Conservation (phyloP, 2,797 vertebrate genomes). For the Leptatherina wallacei region DNA sequence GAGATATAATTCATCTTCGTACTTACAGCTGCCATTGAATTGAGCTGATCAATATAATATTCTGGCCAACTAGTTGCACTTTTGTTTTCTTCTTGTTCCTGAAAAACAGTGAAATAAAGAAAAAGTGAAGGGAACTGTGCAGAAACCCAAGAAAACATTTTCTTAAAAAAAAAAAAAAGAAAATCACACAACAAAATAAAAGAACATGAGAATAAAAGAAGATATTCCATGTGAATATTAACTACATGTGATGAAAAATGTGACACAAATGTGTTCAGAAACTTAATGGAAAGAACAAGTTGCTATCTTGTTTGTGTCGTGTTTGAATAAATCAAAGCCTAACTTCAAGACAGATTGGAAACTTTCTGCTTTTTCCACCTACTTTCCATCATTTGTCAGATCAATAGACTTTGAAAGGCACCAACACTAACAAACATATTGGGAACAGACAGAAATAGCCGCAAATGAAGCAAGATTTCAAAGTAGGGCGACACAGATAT, state of each 20-base stretch:
- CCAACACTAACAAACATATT: slow-evolving; percentile 41
- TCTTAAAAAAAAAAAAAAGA: neutral
- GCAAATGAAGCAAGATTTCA: slow-evolving; percentile 54
- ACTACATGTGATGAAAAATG: slow-evolving; percentile 10
- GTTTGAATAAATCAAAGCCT: slow-evolving; percentile 36
- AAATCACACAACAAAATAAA: neutral
- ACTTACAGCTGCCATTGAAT: slow-evolving; percentile 99
- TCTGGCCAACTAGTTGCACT: slow-evolving; percentile 99
- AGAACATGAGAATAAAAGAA: neutral
- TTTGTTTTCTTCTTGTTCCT: slow-evolving; percentile 99
- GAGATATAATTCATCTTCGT: slow-evolving; percentile 30
- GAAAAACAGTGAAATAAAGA: slow-evolving; percentile 46
- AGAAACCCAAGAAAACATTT: neutral
- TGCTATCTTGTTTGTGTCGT: slow-evolving; percentile 24
- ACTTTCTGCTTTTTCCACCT: slow-evolving; percentile 8
- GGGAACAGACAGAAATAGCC: slow-evolving; percentile 37
- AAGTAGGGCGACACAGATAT: slow-evolving; percentile 77
- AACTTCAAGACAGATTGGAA: slow-evolving; percentile 33
- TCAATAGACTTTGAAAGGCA: slow-evolving; percentile 26
- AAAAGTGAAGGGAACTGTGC: neutral
- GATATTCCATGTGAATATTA: slow-evolving; percentile 1
- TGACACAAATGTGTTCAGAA: neutral
- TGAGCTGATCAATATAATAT: slow-evolving; percentile 98
- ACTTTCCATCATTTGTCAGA: slow-evolving; percentile 27
- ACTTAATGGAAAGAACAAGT: slow-evolving; percentile 25